A percentile compares a stretch with the other conserved stretches of the same genome.
Conservation (phyloP, 2,797 vertebrate genomes). For the Myiothlypis chrysogaster region DNA sequence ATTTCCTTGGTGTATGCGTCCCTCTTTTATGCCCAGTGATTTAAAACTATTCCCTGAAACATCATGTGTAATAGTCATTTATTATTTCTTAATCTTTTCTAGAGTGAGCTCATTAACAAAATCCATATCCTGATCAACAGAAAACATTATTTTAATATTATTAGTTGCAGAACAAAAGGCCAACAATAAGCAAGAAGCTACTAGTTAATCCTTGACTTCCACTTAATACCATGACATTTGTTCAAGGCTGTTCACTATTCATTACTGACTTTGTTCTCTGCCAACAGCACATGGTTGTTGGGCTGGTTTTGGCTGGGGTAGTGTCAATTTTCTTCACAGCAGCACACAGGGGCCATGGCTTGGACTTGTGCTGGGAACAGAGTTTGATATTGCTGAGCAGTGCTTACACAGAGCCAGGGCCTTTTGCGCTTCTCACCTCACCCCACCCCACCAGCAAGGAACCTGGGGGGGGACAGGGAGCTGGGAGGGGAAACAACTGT, state of each 20-base stretch:
- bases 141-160: background rate
- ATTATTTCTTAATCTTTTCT: background rate
- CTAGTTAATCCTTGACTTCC: background rate
- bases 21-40: background rate
- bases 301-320: background rate
- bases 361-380: background rate
- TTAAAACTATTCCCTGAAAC: background rate
- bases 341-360: fast-evolving
- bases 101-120: background rate
- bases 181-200: background rate
- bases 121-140: background rate
- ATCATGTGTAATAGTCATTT: background rate
- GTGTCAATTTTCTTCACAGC: background rate
- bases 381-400: background rate
- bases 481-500: background rate
- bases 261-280: background rate
- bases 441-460: background rate
- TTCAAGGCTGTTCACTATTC: background rate
- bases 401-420: background rate
- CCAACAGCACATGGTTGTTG: fast-evolving
- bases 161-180: background rate
- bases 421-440: background rate
- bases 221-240: background rate
- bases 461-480: background rate
- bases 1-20: too few relatives aligned